These are phyloP conservation scores for Eudemis profundana DNA, from an alignment of 2,888 invertebrate genomes.

Conservation along the genomic window DNA sequence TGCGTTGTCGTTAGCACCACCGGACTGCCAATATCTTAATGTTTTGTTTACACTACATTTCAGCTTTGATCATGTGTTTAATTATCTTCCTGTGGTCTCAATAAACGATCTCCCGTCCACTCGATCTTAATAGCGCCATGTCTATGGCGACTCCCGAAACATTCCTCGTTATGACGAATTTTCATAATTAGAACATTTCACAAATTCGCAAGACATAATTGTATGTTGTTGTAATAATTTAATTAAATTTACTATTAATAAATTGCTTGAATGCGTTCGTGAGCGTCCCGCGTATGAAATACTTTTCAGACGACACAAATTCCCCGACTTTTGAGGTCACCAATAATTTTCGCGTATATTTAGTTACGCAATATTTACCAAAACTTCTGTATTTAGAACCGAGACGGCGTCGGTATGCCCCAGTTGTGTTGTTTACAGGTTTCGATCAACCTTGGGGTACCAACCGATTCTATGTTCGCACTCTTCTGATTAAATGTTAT, in stretches of 20 bases:
- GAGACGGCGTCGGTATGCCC: constrained; percentile 59
- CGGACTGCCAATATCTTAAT: constrained; percentile 63
- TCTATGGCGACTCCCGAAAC: neutral
- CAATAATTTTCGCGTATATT: constrained; percentile 36
- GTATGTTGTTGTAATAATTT: constrained; percentile 4
- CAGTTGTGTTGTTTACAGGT: constrained; percentile 65
- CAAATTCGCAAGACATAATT: neutral
- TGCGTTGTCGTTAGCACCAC: constrained; percentile 60
- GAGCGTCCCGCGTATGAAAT: constrained; percentile 17
- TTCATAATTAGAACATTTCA: constrained; percentile 3
- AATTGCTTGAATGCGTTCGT: constrained; percentile 6
- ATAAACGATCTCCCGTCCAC: constrained; percentile 1
- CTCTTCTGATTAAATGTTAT: constrained; percentile 26
- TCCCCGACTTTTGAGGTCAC: constrained; percentile 33
- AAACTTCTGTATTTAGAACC: constrained; percentile 59
- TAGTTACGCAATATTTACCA: constrained; percentile 47
- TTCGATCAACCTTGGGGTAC: constrained; percentile 67
- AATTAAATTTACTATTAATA: constrained; percentile 19
- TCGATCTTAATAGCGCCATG: constrained; percentile 7
- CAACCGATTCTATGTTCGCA: constrained; percentile 42
- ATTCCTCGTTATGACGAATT: constrained; percentile 15
- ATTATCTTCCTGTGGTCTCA: constrained; percentile 33
- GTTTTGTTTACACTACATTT: constrained; percentile 64
- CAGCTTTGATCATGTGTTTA: constrained; percentile 44
- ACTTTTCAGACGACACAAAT: constrained; percentile 31